Evolutionary conservation across 2,113 vertebrate genomes (phyloP), one percentile per base, ranked within the genome.

Genomic region (Phaethon lepturus): DNA sequence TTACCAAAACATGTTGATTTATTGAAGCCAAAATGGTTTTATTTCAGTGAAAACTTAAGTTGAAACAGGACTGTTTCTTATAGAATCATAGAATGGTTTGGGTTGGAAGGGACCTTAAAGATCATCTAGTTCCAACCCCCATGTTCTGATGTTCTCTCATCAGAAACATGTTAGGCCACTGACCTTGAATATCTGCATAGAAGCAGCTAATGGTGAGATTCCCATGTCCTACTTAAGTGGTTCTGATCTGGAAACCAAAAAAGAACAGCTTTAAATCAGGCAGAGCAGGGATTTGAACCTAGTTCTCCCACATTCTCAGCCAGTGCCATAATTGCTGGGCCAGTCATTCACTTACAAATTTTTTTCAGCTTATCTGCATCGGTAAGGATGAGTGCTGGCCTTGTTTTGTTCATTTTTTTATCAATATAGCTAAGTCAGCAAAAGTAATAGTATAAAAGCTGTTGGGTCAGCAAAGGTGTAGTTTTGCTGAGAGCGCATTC

Each of bases 391-490:
- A 91, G 29, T 8, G 69, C 84, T 20, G 33, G 35, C 38, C 85
- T 91, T 59, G 83, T 84, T 93, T 78, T 42, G 67, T 90, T 95
- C 87, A 22, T 53, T 92, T 93, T 93, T 93, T 93, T 93, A 83
- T 47, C 90, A 55, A 79, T 90, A 92, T 4, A 92, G 92, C 95
- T 29, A 95, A 95, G 88, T 53, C 82, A 96, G 93, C 85, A 92
- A 15, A 77, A 92, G 78, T 90, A 59, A 35, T n/a, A 71, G 56
- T 94, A 25, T 29, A 35, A 88, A 90, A 95, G 85, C 85, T 86
- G 75, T 59, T 26, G n/a, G 50, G 55, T 96, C 92, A 95, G 97
- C 94, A 92, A 55, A 96, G 93, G 93, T 93, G 77, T 56, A 9
- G 52, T 92, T 95, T 47, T 95, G 96, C 95, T 96, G 96, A 93